Evolutionary conservation across 2,113 vertebrate genomes (phyloP), one percentile per base, ranked within the genome.

Genomic region (Vulpes ferrilata): DNA sequence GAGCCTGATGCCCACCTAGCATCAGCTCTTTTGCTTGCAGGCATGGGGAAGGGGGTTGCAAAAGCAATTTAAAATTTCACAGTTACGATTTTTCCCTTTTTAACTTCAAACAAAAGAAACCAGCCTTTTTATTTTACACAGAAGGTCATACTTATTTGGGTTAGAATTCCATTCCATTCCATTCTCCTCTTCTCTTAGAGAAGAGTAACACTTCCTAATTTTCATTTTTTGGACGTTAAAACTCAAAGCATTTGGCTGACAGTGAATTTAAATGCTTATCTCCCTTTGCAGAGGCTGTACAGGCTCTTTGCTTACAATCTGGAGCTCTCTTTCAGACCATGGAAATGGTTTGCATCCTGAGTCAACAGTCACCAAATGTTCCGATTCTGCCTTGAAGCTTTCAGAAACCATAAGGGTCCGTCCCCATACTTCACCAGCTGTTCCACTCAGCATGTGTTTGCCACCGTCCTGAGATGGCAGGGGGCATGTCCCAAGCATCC

Each of bases 21-120:
- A 5, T 2, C 43, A 51, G 16, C 22, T 59, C n/a, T 69, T 82
- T 86, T 38, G 27, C 67, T 92, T 55, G 23, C 30, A 80, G 69
- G 53, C 6, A 6, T 73, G 2, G 25, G 10, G 12, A 51, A 88
- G 12, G 76, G 43, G 30, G 30, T 82, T 74, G 80, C 43, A 38
- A 83, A 97, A 74, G 67, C 51, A 74, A 76, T 89, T 85, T 86
- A 13, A 25, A 53, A 32, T 89, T 90, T 57, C 38, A 32, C 48
- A 9, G 48, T 90, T 88, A 19, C 30, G 30, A 32, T 17, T 69
- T 62, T 38, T 62, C 17, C 4, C 9, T 3, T 93, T 82, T 84
- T 73, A 43, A 93, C 17, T 15, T 96, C 32, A 35, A 64, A 82
- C 35, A 6, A 60, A 94, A 92, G 73, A 94, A 62, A 57, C 12